phyloP scores from a whole-genome alignment of 2,797 vertebrate genomes.

The Rhabdophis nuchalis region DNA sequence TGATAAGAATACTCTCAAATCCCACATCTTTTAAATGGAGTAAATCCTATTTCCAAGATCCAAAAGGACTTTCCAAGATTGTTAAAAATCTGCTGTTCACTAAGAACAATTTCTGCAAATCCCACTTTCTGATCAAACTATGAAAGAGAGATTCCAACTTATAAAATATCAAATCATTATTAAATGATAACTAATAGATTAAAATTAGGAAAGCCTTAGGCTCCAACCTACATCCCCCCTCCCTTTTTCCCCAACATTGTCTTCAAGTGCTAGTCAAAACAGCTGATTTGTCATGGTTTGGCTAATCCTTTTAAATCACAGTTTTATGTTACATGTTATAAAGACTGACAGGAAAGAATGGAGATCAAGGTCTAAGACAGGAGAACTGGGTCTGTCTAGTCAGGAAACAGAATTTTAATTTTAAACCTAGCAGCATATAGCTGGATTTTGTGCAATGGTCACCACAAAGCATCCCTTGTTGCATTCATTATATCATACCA shows the following conservation, averaged over 20 bases:
- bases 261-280: slow-evolving; percentile 46
- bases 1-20: not conserved
- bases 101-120: slow-evolving; percentile 20
- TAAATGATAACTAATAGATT: slow-evolving; percentile 25
- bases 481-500: slow-evolving; percentile 14
- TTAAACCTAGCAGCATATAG: slow-evolving; percentile 29
- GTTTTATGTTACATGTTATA: slow-evolving; percentile 57
- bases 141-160: not conserved
- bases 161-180: slow-evolving; percentile 13
- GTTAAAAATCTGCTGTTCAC: slow-evolving; percentile 21
- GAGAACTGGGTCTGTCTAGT: slow-evolving; percentile 44
- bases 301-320: slow-evolving; percentile 65
- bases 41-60: not conserved
- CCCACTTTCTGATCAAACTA: not conserved
- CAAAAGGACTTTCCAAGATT: not conserved
- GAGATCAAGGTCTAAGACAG: slow-evolving; percentile 65
- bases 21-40: slow-evolving; percentile 1
- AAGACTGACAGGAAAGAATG: slow-evolving; percentile 66
- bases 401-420: slow-evolving; percentile 50
- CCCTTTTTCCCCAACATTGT: not conserved
- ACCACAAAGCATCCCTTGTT: slow-evolving; percentile 15
- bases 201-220: slow-evolving; percentile 21
- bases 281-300: slow-evolving; percentile 58
- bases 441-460: slow-evolving; percentile 32
- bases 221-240: not conserved